Evolutionary conservation across 2,113 vertebrate species (phyloP).

Genomic region (Cettia cetti): DNA sequence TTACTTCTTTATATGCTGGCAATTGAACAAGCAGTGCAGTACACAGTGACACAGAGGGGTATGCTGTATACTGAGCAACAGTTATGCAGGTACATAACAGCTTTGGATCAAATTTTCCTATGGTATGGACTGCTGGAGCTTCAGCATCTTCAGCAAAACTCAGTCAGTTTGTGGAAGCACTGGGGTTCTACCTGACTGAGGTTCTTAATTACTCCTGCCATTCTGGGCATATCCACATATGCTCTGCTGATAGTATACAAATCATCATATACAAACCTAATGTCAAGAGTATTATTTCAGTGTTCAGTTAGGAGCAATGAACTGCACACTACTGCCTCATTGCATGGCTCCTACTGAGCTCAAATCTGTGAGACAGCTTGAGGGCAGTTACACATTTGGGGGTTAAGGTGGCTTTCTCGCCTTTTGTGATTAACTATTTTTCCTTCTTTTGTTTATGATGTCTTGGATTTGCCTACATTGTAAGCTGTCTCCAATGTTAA

Average conservation of each 20-base stretch:
- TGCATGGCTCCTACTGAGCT: not conserved
- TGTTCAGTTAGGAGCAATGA: not conserved
- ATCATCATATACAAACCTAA: not conserved
- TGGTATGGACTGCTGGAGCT: not conserved
- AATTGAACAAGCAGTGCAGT: not conserved
- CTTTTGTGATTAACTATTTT: not conserved
- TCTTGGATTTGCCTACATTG: not conserved
- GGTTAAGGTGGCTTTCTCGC: not conserved
- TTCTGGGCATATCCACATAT: not conserved
- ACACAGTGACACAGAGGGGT: not conserved
- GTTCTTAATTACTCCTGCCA: not conserved
- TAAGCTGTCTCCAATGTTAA: not conserved
- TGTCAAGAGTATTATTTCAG: not conserved
- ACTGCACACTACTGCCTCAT: not conserved
- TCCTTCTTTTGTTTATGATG: not conserved
- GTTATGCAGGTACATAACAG: rapidly evolving
- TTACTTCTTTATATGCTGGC: not conserved
- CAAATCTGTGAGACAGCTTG: not conserved
- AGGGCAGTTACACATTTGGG: not conserved
- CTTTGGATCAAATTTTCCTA: not conserved
- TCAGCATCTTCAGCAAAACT: not conserved
- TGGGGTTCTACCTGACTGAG: not conserved
- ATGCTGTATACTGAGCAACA: not conserved
- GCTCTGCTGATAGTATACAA: not conserved
- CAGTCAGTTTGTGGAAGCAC: not conserved